These are phyloP conservation scores for Phymastichus coffea DNA, from an alignment of 1,140 invertebrate species.

Conservation along the genomic window DNA sequence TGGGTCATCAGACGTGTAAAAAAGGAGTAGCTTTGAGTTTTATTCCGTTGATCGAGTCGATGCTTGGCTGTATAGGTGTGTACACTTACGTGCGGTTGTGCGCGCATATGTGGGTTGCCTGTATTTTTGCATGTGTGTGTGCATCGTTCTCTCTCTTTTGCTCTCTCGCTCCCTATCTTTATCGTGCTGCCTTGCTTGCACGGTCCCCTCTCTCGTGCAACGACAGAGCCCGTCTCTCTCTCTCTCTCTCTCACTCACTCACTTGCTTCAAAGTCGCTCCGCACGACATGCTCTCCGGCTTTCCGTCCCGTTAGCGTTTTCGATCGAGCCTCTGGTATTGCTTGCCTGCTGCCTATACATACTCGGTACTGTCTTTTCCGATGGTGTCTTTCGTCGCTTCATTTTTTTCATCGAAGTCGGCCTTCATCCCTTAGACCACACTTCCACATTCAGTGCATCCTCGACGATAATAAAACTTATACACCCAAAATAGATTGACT, in stretches of 20 bases:
- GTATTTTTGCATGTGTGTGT: conserved; percentile 3
- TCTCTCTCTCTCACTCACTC: conserved; percentile 1
- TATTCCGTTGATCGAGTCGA: too few relatives aligned
- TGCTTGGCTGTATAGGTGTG: not conserved
- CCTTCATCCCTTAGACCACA: too few relatives aligned
- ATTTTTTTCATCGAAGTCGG: not conserved
- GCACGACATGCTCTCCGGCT: not conserved
- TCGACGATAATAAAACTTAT: too few relatives aligned
- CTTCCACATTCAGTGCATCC: too few relatives aligned
- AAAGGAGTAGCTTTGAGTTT: too few relatives aligned
- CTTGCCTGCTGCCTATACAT: too few relatives aligned
- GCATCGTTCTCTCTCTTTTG: too few relatives aligned
- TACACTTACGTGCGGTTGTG: not conserved
- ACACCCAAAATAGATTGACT: too few relatives aligned
- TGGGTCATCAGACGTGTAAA: too few relatives aligned
- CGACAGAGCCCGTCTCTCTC: not conserved
- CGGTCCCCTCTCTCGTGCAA: not conserved
- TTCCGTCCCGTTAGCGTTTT: conserved; percentile 5
- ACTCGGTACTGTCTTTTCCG: too few relatives aligned
- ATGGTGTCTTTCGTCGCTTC: not conserved
- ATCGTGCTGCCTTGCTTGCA: not conserved
- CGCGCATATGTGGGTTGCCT: not conserved
- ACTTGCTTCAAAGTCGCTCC: not conserved
- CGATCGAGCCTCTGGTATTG: not conserved
- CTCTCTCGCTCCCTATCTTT: not conserved